Evolutionary conservation across 2,113 vertebrate species (phyloP), one percentile per base, ranked within the genome.

Genomic region (Rana temporaria): DNA sequence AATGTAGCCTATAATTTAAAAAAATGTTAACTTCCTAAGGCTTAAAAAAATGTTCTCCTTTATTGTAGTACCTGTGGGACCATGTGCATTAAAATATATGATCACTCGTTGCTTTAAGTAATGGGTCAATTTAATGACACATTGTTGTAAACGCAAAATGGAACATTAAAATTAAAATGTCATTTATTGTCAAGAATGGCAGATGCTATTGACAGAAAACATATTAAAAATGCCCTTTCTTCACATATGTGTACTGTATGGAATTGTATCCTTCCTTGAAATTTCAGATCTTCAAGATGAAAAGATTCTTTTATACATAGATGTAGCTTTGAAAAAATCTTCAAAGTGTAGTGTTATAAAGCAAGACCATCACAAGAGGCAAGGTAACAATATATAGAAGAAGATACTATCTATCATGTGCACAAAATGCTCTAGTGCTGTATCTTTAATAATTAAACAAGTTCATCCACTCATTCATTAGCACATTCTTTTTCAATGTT

Each of bases 321-420:
- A 68, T 76, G 71, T 76, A 76, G 53, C 81, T 83, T 83, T 83
- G 81, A 83, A 83, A 74, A 68, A 67, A 66, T 74, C 81, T 83
- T 83, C 81, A 83, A 83, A 83, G 81, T 76, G 17, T 60, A 76
- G 75, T 82, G 53, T 68, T 68, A 26, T 63, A 76, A 83, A 67
- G 56, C 63, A 68, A 68, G 18, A 53, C 20, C 30, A 72, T 72
- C 38, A 81, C 69, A 71, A 63, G 64, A 32, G 20, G 34, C 12
- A 62, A 57, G 64, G 22, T 71, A 71, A 81, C 68, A 80, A 80
- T 60, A 70, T 62, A 70, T 60, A 79, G 18, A 59, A 53, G 18
- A 12, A 19, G 53, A 67, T 26, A 17, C 26, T 34, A n/a, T 32
- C 71, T 73, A 55, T 59, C 48, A 18, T 73, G 48, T 18, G 71